Percentiles rank a stretch among this genome's conserved stretches.
These are phyloP conservation scores for Coreius guichenoti DNA, from an alignment of 2,797 vertebrate species.

Conservation along the genomic window DNA sequence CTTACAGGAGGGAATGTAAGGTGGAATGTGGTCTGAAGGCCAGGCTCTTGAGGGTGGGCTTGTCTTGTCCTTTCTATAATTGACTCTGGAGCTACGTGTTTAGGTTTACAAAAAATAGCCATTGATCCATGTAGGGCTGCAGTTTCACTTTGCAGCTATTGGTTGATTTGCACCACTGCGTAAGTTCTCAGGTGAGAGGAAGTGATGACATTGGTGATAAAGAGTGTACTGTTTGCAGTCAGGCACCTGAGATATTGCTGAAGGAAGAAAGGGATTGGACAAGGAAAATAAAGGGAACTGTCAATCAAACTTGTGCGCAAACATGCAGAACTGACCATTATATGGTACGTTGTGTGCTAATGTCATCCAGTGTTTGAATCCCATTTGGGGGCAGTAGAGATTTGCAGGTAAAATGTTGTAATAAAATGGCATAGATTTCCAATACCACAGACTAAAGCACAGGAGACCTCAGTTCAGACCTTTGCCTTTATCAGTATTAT, in stretches of 20 bases:
- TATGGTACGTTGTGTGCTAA: not conserved
- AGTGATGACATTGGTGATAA: conserved; percentile 40
- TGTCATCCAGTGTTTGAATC: not conserved
- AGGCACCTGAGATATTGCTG: conserved; percentile 23
- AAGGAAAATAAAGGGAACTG: not conserved
- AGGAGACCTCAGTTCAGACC: conserved; percentile 7
- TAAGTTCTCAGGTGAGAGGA: conserved; percentile 47
- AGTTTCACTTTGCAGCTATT: conserved; percentile 69
- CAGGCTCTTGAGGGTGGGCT: conserved; percentile 57
- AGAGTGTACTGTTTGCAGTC: conserved; percentile 18
- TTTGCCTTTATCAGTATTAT: conserved; percentile 10
- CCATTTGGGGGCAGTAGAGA: conserved; percentile 32
- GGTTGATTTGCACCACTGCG: conserved; percentile 67
- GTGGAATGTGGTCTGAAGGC: conserved; percentile 70
- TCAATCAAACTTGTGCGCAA: not conserved
- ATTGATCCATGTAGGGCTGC: conserved; percentile 66
- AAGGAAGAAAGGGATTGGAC: not conserved
- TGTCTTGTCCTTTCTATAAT: conserved; percentile 75
- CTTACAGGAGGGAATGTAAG: not conserved
- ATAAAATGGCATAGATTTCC: conserved; percentile 43
- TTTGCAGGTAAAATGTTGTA: conserved; percentile 53
- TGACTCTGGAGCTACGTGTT: conserved; percentile 74
- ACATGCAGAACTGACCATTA: not conserved
- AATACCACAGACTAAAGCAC: conserved; percentile 10
- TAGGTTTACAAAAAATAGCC: conserved; percentile 70